Base-by-base conservation (phyloP, 2,113 vertebrate species). In the Natator depressus region DNA sequence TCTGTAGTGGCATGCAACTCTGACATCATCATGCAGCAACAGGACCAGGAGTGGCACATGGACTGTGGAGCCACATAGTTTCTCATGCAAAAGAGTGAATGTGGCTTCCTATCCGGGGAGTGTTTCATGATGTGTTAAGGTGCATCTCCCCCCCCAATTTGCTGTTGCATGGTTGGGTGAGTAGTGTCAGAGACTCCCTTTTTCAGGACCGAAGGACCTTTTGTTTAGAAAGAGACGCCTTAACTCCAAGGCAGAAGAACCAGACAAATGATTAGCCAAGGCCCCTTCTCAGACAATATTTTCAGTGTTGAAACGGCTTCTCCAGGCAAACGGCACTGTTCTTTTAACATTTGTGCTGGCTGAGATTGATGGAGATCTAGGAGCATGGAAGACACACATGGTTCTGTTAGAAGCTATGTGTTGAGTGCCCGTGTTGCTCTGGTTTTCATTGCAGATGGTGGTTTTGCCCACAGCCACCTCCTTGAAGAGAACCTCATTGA, bases 401-500 rank as follows among this genome's bases (percentile, higher is more conserved):
- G 62, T 10, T n/a, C 65, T 38, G 16, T 38, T 47, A 51, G 9
- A 35, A 16, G 49, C 50, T 54, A 5, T 53, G 4, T 29, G 29
- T 8, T 31, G 42, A n/a, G 76, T 76, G 8, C 27, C 22, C 75
- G 75, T 19, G 53, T 93, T 89, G 54, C 49, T 80, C 19, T 65
- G 85, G 31, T 86, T 76, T 96, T 84, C 47, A 16, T 91, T 95
- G 5, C 97, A 98, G 98, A 98, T 50, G 98, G 97, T 24, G 97
- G 98, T 22, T 99, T 99, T 47, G 98, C 99, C 49, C 98, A 97
- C 90, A 99, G 99, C 89, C 96, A 97, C 81, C 98, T 99, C 16
- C 98, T 99, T 85, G 94, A 98, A 7, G 99, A 99, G 50, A 98
- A 99, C 89, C 98, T 99, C 53, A 98, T 99, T 1, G 99, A 99